Evolutionary conservation across 2,888 invertebrate genomes (phyloP), one percentile per base, ranked within the genome.

Genomic region (Syrista parreyssii): DNA sequence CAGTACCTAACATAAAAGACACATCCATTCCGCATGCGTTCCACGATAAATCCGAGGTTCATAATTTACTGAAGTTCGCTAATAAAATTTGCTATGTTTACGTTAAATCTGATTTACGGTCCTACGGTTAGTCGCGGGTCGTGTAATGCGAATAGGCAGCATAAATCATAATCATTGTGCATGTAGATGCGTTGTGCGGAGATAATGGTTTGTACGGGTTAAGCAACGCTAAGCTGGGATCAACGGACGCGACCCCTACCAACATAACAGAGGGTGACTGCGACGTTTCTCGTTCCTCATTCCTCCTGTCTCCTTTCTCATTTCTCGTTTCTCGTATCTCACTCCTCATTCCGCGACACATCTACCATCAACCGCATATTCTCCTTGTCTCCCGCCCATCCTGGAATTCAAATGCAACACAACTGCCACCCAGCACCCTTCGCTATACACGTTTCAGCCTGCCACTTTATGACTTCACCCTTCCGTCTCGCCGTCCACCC

Each of bases 101-200:
- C 88, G 87, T 88, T 89, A 88, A 89, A 89, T 89, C 88, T 88
- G 89, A 89, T 89, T 87, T 89, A 89, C 88, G 87, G 88, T 86
- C 86, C 87, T 88, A 85, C 76, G 75, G 73, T 71, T 71, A 33
- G 71, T 71, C 74, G 30, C 31, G 30, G 74, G 23, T n/a, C 34
- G 34, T 35, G 74, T 33, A 82, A 82, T 79, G 84, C 85, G 83
- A 82, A 82, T 78, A 77, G 34, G 82, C 80, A 79, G 84, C 88
- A 87, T 90, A 89, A 89, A 90, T 90, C 89, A 90, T 89, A 88
- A 90, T 90, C 86, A 86, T 87, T 84, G 81, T 82, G 81, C 82
- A 86, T 79, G 77, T 75, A 87, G 85, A 87, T 84, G 85, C 86
- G 86, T 88, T 88, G 87, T 85, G 77, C 82, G 81, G 82, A 89